Evolutionary conservation across 2,797 vertebrate genomes (phyloP).

Genomic region (Sebastes steindachneri): DNA sequence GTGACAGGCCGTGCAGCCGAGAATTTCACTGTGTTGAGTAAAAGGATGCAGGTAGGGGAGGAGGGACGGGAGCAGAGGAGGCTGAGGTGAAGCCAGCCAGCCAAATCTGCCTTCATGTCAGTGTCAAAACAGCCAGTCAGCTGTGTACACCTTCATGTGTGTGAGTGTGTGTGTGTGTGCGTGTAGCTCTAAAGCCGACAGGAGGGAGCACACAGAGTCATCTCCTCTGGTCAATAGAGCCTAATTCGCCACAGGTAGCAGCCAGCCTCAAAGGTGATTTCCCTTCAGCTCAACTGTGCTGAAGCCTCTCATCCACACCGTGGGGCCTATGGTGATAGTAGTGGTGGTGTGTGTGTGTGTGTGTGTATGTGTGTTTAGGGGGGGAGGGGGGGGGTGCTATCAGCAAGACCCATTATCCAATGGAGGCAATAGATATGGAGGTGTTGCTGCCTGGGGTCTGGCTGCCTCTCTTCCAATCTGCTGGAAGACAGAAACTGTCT

Average conservation of each 20-base stretch:
- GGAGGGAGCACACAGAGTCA: constrained; percentile 53
- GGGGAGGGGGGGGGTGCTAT: constrained; percentile 40
- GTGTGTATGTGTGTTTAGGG: background rate
- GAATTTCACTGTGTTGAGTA: constrained; percentile 67
- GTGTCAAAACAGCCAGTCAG: constrained; percentile 72
- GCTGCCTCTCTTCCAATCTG: constrained; percentile 33
- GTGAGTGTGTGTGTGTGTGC: background rate
- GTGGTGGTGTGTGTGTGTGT: constrained; percentile 10
- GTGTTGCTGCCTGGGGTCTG: constrained; percentile 40
- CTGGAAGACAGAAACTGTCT: constrained; percentile 42
- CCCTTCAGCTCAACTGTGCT: constrained; percentile 70
- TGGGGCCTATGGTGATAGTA: constrained; percentile 51
- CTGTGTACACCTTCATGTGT: constrained; percentile 52
- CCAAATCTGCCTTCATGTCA: constrained; percentile 62
- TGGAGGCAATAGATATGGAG: constrained; percentile 62
- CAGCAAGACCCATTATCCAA: constrained; percentile 72
- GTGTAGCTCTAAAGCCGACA: constrained; percentile 41
- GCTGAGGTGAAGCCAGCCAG: constrained; percentile 56
- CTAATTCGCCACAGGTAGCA: constrained; percentile 81
- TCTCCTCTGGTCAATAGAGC: constrained; percentile 79
- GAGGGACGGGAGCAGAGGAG: constrained; percentile 28
- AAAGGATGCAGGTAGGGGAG: constrained; percentile 59
- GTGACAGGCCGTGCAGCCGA: constrained; percentile 54
- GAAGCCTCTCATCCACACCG: constrained; percentile 74
- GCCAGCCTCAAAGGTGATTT: constrained; percentile 73